phyloP scores from a whole-genome alignment of 92 coral and sea anemone genomes.

The Scolanthus callimorphus region DNA sequence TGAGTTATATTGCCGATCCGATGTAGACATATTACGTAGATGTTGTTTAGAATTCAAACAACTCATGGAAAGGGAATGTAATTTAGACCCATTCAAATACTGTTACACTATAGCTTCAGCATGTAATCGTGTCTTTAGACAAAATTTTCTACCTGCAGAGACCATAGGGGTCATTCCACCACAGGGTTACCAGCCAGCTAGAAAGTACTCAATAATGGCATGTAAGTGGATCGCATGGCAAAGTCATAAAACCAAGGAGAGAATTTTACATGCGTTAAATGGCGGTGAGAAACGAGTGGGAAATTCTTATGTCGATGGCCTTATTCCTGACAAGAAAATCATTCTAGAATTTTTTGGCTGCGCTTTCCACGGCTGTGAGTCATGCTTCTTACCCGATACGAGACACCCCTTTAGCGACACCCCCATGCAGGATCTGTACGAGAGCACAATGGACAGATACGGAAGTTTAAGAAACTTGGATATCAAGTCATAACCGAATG shows the following conservation, averaged over 20 bases:
- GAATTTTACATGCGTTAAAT: slow-evolving; percentile 28
- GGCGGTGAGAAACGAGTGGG: slow-evolving; percentile 37
- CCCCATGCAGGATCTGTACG: slow-evolving; percentile 36
- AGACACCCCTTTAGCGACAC: slow-evolving; percentile 10
- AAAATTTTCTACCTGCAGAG: slow-evolving; percentile 13
- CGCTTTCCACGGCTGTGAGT: slow-evolving; percentile 36
- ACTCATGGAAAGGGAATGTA: slow-evolving; percentile 6
- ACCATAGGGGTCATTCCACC: slow-evolving; percentile 52
- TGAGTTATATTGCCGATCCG: slow-evolving; percentile 37
- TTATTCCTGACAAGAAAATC: slow-evolving; percentile 13
- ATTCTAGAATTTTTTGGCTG: slow-evolving; percentile 30
- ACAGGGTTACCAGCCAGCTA: slow-evolving; percentile 17
- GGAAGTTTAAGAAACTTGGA: background rate
- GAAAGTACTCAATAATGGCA: slow-evolving; percentile 36
- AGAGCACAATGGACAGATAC: slow-evolving; percentile 9
- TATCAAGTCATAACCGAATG: background rate
- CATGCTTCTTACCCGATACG: slow-evolving; percentile 26
- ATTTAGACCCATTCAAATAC: slow-evolving; percentile 29
- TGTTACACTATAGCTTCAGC: slow-evolving; percentile 46
- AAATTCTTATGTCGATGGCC: slow-evolving; percentile 29
- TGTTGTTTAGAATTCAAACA: slow-evolving; percentile 33
- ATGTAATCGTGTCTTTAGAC: slow-evolving; percentile 24
- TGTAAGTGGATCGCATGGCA: slow-evolving; percentile 2
- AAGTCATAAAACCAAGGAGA: background rate
- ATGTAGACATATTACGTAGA: slow-evolving; percentile 29